A percentile compares a stretch with the other conserved stretches of the same genome.
Evolutionary conservation across 2,797 vertebrate species (phyloP).

Genomic region (Antennarius maculatus): DNA sequence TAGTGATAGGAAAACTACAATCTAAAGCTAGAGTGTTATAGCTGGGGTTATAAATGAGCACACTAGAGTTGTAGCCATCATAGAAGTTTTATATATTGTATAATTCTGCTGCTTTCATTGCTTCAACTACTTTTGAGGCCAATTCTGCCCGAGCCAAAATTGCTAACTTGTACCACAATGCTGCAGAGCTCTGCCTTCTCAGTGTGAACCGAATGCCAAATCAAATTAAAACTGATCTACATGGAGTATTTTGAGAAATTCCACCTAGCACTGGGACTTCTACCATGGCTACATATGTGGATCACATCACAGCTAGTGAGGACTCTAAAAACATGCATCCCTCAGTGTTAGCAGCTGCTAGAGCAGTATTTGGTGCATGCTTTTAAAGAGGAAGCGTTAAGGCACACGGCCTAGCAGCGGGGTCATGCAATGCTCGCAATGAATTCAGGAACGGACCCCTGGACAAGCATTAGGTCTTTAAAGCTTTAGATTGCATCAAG

Average conservation of each 20-base stretch:
- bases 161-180: not conserved
- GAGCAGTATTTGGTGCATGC: conserved; percentile 44
- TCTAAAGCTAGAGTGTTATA: not conserved
- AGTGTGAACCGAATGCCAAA: not conserved
- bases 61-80: conserved; percentile 50
- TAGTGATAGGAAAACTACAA: not conserved
- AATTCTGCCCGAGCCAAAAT: conserved; percentile 2
- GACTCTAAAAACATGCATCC: conserved; percentile 57
- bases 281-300: conserved; percentile 52
- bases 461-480: conserved; percentile 37
- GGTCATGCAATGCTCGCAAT: conserved; percentile 65
- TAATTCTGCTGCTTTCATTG: not conserved
- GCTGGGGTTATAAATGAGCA: conserved; percentile 8
- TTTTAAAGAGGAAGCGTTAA: conserved; percentile 38
- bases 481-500: conserved; percentile 28
- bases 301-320: conserved; percentile 41
- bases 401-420: conserved; percentile 52
- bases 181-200: not conserved
- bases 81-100: conserved; percentile 28
- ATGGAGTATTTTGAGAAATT: not conserved
- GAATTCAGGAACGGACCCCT: conserved; percentile 23
- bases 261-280: conserved; percentile 34
- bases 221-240: not conserved
- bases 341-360: conserved; percentile 34
- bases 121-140: conserved; percentile 1